Conservation (phyloP, 1,140 invertebrate genomes). For the Orchestia grillus region DNA sequence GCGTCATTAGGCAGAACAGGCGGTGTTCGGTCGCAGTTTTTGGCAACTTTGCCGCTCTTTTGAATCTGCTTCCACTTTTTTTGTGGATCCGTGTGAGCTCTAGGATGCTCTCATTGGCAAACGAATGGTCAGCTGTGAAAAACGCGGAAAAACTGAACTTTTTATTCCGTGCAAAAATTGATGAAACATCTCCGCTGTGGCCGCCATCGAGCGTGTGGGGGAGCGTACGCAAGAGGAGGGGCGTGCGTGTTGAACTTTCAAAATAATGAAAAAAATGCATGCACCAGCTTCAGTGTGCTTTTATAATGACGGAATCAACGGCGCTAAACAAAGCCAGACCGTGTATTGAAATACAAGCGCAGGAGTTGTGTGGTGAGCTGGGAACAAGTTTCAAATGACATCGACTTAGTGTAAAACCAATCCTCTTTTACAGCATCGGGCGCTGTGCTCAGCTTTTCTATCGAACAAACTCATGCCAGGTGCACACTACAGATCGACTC, state of each 20-base stretch:
- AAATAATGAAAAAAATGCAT: too few relatives aligned
- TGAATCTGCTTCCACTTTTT: conserved; percentile 10
- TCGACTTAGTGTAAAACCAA: too few relatives aligned
- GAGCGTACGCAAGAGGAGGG: neutral
- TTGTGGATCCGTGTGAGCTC: neutral
- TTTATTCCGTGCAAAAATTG: neutral
- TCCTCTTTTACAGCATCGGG: too few relatives aligned
- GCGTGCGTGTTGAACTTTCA: neutral
- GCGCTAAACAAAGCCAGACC: too few relatives aligned
- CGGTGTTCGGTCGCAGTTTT: neutral
- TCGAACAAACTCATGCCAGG: too few relatives aligned
- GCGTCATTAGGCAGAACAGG: neutral
- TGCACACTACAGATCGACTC: too few relatives aligned
- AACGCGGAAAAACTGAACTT: neutral
- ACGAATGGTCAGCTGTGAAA: neutral
- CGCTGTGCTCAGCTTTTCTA: too few relatives aligned
- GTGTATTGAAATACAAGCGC: too few relatives aligned
- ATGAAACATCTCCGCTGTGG: neutral
- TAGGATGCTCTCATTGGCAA: neutral
- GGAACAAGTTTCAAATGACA: too few relatives aligned
- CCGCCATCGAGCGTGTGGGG: neutral
- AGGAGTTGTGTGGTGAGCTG: too few relatives aligned
- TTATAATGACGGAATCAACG: too few relatives aligned
- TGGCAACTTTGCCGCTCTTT: neutral
- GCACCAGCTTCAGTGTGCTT: too few relatives aligned